Percentiles rank a stretch among this genome's conserved stretches.
Evolutionary conservation across 2,113 vertebrate species (phyloP).

Genomic region (Chaenogobius annularis): DNA sequence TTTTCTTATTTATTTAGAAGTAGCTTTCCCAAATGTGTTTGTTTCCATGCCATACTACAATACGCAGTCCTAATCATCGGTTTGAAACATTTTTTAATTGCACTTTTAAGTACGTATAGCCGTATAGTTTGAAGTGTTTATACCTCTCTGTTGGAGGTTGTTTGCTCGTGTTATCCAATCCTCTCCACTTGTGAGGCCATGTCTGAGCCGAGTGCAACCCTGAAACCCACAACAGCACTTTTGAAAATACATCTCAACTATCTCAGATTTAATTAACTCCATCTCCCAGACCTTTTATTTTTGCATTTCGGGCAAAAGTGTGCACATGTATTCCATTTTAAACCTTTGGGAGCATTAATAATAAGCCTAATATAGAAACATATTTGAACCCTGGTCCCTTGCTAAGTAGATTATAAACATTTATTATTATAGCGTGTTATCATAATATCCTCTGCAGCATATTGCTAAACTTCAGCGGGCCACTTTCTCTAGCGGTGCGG

Average conservation of each 20-base stretch:
- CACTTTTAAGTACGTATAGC: background rate
- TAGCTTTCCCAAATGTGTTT: too few species aligned
- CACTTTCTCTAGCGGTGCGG: slow-evolving; percentile 88
- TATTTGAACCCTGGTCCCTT: slow-evolving; percentile 88
- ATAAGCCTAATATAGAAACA: slow-evolving; percentile 94
- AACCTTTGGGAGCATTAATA: slow-evolving; percentile 87
- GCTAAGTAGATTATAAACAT: slow-evolving; percentile 99
- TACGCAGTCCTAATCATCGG: background rate
- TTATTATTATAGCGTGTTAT: slow-evolving; percentile 99
- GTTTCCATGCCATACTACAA: too few species aligned
- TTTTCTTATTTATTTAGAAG: too few species aligned
- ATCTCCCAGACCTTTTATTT: slow-evolving; percentile 46
- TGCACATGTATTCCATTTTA: slow-evolving; percentile 56
- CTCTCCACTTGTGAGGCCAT: background rate
- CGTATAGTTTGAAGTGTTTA: background rate
- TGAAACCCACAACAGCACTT: background rate
- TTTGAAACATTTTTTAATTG: background rate
- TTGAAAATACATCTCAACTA: slow-evolving; percentile 28
- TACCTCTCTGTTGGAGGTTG: background rate
- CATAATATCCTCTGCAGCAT: slow-evolving; percentile 98
- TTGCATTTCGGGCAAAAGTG: slow-evolving; percentile 54
- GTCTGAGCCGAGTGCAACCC: background rate
- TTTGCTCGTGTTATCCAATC: background rate
- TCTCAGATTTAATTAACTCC: slow-evolving; percentile 50
- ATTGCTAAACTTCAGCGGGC: slow-evolving; percentile 95